A percentile compares a stretch with the other conserved stretches of the same genome.
Evolutionary conservation across 2,888 invertebrate genomes (phyloP).

Genomic region (Sepioteuthis lessoniana): DNA sequence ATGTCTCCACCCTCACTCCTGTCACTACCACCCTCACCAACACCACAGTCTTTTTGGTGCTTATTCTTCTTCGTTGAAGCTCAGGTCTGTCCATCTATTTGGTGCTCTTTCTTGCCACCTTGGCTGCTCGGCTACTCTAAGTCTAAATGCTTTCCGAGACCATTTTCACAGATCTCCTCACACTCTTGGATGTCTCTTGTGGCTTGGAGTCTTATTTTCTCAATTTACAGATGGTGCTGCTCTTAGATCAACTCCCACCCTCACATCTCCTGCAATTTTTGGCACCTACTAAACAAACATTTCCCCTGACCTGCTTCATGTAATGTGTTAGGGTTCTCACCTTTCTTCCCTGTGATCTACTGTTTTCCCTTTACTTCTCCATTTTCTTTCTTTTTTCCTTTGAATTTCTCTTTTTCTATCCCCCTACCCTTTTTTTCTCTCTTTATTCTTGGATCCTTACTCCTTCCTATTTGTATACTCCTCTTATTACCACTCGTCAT

Average conservation of each 20-base stretch:
- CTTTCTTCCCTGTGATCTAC: background rate
- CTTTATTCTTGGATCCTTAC: too few species aligned
- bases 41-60: background rate
- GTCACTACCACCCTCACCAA: background rate
- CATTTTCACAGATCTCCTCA: conserved; percentile 33
- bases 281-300: conserved; percentile 33
- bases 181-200: background rate
- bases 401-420: background rate
- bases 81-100: background rate
- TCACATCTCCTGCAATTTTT: background rate
- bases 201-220: background rate
- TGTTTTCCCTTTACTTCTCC: background rate
- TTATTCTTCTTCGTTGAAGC: background rate
- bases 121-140: background rate
- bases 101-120: background rate
- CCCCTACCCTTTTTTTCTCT: too few species aligned
- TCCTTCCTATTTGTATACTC: too few species aligned
- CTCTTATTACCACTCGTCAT: too few species aligned
- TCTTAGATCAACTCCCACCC: conserved; percentile 23
- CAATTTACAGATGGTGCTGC: conserved; percentile 9
- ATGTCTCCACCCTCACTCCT: background rate
- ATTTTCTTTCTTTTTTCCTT: background rate
- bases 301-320: background rate
- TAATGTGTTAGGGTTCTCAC: background rate
- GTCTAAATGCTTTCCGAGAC: conserved; percentile 20